Evolutionary conservation across 1,140 invertebrate genomes (phyloP).

Genomic region (Diorhabda carinulata): DNA sequence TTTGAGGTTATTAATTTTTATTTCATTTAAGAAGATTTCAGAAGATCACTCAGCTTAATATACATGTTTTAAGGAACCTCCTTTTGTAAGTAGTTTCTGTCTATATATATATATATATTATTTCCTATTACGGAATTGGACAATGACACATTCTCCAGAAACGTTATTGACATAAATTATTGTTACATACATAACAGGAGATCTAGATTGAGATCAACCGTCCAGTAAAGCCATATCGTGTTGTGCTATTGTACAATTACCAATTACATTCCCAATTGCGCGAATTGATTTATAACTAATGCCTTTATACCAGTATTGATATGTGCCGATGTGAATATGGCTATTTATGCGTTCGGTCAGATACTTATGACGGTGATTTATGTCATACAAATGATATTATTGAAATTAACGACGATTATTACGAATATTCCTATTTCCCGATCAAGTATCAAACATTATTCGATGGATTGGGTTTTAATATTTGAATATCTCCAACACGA

Average conservation of each 20-base stretch:
- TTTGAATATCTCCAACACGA: not conserved
- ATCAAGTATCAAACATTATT: not conserved
- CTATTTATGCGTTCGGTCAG: not conserved
- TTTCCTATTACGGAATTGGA: no score
- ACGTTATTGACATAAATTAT: not conserved
- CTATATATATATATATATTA: no score
- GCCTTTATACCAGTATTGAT: not conserved
- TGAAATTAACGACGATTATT: not conserved
- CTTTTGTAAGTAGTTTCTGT: no score
- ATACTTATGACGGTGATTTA: no score
- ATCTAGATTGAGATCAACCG: not conserved
- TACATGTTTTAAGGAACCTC: no score
- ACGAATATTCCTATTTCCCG: not conserved
- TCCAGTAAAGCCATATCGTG: not conserved
- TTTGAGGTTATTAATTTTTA: no score
- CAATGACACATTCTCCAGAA: not conserved
- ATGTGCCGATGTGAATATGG: not conserved
- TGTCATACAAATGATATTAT: not conserved
- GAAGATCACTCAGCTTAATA: no score
- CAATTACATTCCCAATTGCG: constrained; percentile 2
- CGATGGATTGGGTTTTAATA: not conserved
- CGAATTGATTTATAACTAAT: constrained; percentile 1
- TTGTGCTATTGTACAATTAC: not conserved
- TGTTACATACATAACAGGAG: not conserved
- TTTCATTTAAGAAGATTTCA: no score